Percentiles rank a stretch among this genome's conserved stretches.
These are phyloP conservation scores for Maniola hyperantus DNA, from an alignment of 2,888 invertebrate species.

Conservation along the genomic window DNA sequence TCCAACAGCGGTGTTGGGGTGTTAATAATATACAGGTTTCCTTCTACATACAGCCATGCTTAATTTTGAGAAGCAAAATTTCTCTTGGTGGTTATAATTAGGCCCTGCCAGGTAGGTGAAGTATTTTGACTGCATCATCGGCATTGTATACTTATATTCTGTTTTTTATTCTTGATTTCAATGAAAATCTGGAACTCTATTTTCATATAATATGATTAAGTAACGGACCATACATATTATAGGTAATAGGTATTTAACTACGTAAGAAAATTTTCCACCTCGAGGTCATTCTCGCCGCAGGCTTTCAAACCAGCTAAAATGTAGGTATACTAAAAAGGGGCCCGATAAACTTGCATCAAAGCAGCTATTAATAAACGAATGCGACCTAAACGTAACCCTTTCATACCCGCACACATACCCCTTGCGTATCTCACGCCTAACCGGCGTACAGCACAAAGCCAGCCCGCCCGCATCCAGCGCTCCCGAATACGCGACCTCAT, in stretches of 20 bases:
- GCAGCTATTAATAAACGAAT: conserved; percentile 69
- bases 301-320: conserved; percentile 6
- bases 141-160: no score
- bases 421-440: conserved; percentile 58
- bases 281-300: conserved; percentile 13
- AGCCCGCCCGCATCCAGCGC: conserved; percentile 56
- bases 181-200: no score
- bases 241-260: not conserved
- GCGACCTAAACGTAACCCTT: conserved; percentile 65
- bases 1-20: no score
- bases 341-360: conserved; percentile 51
- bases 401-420: conserved; percentile 61
- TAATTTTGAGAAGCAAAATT: no score
- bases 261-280: not conserved
- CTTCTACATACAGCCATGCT: no score
- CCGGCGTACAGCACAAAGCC: conserved; percentile 59
- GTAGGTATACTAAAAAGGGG: conserved; percentile 35
- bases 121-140: no score
- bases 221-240: no score
- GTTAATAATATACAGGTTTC: no score
- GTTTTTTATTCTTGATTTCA: no score
- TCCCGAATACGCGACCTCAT: conserved; percentile 77
- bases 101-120: no score
- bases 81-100: no score
- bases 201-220: no score